A percentile compares a stretch with the other conserved stretches of the same genome.
Evolutionary conservation across 2,113 vertebrate species (phyloP).

Genomic region (Pantherophis guttatus): DNA sequence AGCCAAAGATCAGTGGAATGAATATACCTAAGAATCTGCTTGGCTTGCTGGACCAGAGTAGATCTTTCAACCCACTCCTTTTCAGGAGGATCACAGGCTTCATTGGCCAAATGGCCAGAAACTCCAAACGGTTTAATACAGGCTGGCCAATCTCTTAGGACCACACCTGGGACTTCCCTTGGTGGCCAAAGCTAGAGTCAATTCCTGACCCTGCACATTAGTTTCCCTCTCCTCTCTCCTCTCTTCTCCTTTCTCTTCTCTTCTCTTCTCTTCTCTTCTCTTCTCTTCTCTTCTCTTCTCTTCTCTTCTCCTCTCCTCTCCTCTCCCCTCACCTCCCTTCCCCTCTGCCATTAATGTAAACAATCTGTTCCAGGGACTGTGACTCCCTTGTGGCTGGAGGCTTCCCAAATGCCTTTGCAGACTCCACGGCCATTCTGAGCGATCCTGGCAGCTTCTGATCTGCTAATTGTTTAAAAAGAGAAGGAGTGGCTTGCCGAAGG

Average conservation of each 20-base stretch:
- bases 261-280: too few relatives aligned
- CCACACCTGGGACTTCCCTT: neutral
- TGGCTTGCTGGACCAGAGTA: neutral
- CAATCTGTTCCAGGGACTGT: conserved; percentile 41
- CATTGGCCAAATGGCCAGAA: neutral
- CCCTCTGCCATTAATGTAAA: conserved; percentile 47
- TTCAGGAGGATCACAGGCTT: neutral
- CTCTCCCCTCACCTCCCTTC: conserved; percentile 2
- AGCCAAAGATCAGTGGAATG: neutral
- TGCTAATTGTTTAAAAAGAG: neutral
- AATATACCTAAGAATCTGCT: neutral
- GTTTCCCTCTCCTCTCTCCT: neutral
- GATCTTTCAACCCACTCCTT: neutral
- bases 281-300: too few relatives aligned
- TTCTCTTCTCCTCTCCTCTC: too few relatives aligned
- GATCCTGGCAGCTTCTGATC: conserved; percentile 6
- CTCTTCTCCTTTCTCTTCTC: neutral
- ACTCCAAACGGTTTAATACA: neutral
- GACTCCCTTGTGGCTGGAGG: conserved; percentile 28
- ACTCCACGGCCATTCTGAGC: conserved; percentile 48
- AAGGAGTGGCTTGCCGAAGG: neutral
- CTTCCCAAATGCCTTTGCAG: conserved; percentile 31
- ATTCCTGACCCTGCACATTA: neutral
- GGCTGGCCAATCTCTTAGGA: neutral
- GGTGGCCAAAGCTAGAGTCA: neutral